Evolutionary conservation across 2,797 vertebrate species (phyloP), one percentile per base, ranked within the genome.

Genomic region (Peromyscus nudipes): DNA sequence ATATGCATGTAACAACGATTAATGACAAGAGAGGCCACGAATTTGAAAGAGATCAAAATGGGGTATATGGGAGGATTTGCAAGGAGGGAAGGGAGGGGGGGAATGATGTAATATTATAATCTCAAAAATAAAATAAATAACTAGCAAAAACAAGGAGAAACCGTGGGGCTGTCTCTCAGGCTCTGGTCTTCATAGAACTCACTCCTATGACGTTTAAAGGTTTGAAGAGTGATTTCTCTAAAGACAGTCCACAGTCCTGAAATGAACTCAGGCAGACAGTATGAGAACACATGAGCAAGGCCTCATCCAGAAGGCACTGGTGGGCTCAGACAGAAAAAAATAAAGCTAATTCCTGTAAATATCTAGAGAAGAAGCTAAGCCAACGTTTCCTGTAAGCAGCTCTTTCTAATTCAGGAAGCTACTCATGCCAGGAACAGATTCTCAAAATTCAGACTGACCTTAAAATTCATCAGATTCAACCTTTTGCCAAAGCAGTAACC

Each of bases 331-430:
- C 88, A 67, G 29, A 65, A 71, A 69, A 77, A 88, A 88, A 31
- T 13, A 92, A 93, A 91, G 40, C 75, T 46, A 71, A 49, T 57
- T 46, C n/a, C 81, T 92, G 23, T 77, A 79, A 96, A n/a, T 83
- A 95, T 76, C 79, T 60, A 73, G 40, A 96, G 86, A 95, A 96
- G 9, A 82, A 77, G 57, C 27, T 65, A 95, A 87, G 94, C 86
- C 76, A 65, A 91, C 84, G 40, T 91, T 97, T 95, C 85, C 88
- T 88, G 49, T 79, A 94, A 97, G 95, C 49, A 88, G 40, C 43
- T 92, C 88, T 92, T 90, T 87, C 92, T 96, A 76, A 94, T 90
- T 96, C 86, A 81, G 89, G 89, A 96, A 87, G 64, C 31, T 87
- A 49, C 11, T 92, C 75, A 14, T 82, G 87, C 76, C 73, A 93